Evolutionary conservation across 1,140 invertebrate species (phyloP).

Genomic region (Scaptomyza hsui): DNA sequence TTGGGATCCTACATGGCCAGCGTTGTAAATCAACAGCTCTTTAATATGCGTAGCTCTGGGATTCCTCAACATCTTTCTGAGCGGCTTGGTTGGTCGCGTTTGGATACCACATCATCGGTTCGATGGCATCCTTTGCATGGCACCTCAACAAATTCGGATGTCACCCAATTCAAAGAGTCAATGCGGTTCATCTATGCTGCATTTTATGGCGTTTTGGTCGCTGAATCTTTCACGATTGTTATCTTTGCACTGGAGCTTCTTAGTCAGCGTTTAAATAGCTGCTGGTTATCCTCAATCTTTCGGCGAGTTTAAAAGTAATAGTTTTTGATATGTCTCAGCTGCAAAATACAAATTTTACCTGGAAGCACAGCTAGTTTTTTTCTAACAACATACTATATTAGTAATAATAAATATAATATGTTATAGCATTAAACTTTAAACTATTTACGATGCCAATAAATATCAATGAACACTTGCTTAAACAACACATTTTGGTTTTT

Average conservation of each 20-base stretch:
- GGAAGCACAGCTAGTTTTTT: too few species aligned
- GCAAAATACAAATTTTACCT: too few species aligned
- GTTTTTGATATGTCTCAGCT: background rate
- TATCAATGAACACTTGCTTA: too few species aligned
- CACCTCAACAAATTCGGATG: background rate
- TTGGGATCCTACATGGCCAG: constrained; percentile 52
- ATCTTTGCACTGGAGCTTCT: constrained; percentile 48
- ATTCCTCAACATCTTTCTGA: constrained; percentile 32
- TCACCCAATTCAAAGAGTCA: constrained; percentile 34
- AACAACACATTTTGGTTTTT: too few species aligned
- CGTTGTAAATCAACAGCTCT: constrained; percentile 24
- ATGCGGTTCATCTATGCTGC: constrained; percentile 56
- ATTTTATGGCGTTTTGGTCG: constrained; percentile 33
- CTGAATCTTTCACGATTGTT: background rate
- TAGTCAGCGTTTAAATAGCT: constrained; percentile 9
- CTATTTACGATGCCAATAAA: too few species aligned
- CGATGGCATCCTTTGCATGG: too few species aligned
- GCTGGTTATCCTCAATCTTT: constrained; percentile 16
- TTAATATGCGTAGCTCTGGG: constrained; percentile 61
- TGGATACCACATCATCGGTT: too few species aligned
- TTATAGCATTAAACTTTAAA: too few species aligned
- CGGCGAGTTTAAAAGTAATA: constrained; percentile 10
- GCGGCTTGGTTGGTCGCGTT: constrained; percentile 4
- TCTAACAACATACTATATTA: too few species aligned
- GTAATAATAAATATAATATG: too few species aligned